phyloP scores from a whole-genome alignment of 2,888 invertebrate species.

The Artemia sinica region DNA sequence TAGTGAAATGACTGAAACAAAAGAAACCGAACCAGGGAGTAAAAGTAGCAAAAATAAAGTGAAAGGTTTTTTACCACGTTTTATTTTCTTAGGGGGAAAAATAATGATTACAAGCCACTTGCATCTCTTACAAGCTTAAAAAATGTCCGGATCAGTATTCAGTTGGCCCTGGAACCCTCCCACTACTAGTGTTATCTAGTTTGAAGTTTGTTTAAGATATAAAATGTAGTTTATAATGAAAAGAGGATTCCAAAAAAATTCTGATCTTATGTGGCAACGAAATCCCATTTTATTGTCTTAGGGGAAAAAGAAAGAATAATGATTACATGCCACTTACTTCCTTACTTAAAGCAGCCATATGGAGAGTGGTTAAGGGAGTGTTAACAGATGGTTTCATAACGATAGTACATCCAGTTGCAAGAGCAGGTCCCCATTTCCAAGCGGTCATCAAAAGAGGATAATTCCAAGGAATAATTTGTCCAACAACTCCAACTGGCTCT shows the following conservation, averaged over 20 bases:
- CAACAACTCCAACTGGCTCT: conserved; percentile 46
- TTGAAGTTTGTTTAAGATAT: too few relatives aligned
- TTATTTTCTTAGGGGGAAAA: too few relatives aligned
- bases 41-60: conserved; percentile 32
- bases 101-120: too few relatives aligned
- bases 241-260: too few relatives aligned
- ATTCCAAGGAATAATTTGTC: conserved; percentile 40
- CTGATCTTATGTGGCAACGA: too few relatives aligned
- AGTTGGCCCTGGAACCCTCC: too few relatives aligned
- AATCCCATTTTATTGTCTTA: too few relatives aligned
- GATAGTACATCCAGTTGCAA: conserved; percentile 48
- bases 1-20: background rate
- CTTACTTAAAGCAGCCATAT: conserved; percentile 48
- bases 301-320: too few relatives aligned
- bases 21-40: conserved; percentile 32
- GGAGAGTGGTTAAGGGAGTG: conserved; percentile 59
- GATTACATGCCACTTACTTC: conserved; percentile 36
- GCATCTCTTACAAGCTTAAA: too few relatives aligned
- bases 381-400: conserved; percentile 70
- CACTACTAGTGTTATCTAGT: conserved; percentile 25
- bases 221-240: too few relatives aligned
- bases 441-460: conserved; percentile 42
- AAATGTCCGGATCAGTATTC: too few relatives aligned
- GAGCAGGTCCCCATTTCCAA: conserved; percentile 44
- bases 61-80: conserved; percentile 23